Evolutionary conservation across 2,113 vertebrate genomes (phyloP), one percentile per base, ranked within the genome.

Genomic region (Mustela nigripes): DNA sequence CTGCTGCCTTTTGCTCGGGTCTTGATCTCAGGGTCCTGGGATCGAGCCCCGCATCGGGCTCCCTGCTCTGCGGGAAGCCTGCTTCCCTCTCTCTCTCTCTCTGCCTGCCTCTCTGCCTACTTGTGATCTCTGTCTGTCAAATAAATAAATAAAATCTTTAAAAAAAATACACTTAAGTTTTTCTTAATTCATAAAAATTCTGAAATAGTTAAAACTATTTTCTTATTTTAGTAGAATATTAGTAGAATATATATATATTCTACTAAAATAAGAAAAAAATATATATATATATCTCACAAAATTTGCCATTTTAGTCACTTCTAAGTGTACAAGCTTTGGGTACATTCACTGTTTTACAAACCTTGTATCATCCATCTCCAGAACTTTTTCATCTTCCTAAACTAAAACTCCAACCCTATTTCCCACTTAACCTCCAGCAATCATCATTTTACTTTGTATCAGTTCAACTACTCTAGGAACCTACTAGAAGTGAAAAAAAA

Each of bases 401-500:
- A 91, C 50, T 94, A 53, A 94, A 94, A 92, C 76, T 83, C 42
- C 33, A 81, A 81, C n/a, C 4, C 42, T 36, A 79, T 31, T 63
- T 26, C 0, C 24, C 16, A 19, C 33, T 50, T 36, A 74, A 56
- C 26, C 39, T 33, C 56, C 26, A 8, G 48, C 60, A 78, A 42
- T 33, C 4, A 50, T 24, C 36, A 81, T n/a, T 94, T 67, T 85
- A 85, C 39, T 84, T 91, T 94, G 11, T 80, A 79, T 53, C 33
- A 84, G 42, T 78, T 9, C 79, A 8, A 91, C 60, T 94, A 56
- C 21, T 67, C 39, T 42, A 84, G 62, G 15, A 33, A 94, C 24
- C 62, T 48, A 80, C 19, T 33, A 22, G 63, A 82, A 94, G 76
- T 58, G 4, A 33, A 84, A 74, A 80, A 62, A 42, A 62, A 26